Evolutionary conservation across 2,888 invertebrate genomes (phyloP).

Genomic region (Itoplectis maculator): DNA sequence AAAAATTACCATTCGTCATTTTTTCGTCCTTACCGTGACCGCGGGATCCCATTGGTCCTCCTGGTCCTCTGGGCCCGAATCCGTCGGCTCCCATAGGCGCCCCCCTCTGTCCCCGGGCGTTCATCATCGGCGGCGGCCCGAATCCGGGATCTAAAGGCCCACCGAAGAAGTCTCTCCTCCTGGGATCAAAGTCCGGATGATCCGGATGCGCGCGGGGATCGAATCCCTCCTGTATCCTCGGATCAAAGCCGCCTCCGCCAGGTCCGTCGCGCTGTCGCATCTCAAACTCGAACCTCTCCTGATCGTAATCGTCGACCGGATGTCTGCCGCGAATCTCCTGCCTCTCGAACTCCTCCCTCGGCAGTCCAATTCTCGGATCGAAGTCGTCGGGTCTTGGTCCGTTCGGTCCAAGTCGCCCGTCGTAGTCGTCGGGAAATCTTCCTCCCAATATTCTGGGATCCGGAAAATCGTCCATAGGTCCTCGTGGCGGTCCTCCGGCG

Average conservation of each 20-base stretch:
- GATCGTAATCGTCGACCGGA: conserved; percentile 80
- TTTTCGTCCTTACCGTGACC: conserved; percentile 5
- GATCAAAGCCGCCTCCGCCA: conserved; percentile 74
- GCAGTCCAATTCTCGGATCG: conserved; percentile 73
- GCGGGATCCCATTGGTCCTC: conserved; percentile 70
- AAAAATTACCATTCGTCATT: background rate
- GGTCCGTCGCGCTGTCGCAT: conserved; percentile 76
- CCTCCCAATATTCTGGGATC: conserved; percentile 77
- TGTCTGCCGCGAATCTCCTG: conserved; percentile 77
- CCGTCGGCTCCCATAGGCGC: conserved; percentile 82
- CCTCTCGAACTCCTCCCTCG: conserved; percentile 80
- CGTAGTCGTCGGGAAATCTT: conserved; percentile 80
- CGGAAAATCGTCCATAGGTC: conserved; percentile 77
- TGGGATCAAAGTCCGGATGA: conserved; percentile 82
- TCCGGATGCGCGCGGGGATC: conserved; percentile 80
- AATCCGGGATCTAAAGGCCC: conserved; percentile 80
- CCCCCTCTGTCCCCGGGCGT: conserved; percentile 78
- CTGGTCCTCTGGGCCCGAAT: conserved; percentile 82
- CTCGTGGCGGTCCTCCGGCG: conserved; percentile 61
- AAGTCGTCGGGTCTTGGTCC: conserved; percentile 80
- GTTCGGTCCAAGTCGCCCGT: conserved; percentile 78
- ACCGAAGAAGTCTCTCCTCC: conserved; percentile 82
- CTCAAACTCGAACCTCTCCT: conserved; percentile 82
- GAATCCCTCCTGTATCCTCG: conserved; percentile 79
- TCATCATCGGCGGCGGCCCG: conserved; percentile 82